These are phyloP conservation scores for Zygaena filipendulae DNA, from an alignment of 2,888 invertebrate species.

Conservation along the genomic window DNA sequence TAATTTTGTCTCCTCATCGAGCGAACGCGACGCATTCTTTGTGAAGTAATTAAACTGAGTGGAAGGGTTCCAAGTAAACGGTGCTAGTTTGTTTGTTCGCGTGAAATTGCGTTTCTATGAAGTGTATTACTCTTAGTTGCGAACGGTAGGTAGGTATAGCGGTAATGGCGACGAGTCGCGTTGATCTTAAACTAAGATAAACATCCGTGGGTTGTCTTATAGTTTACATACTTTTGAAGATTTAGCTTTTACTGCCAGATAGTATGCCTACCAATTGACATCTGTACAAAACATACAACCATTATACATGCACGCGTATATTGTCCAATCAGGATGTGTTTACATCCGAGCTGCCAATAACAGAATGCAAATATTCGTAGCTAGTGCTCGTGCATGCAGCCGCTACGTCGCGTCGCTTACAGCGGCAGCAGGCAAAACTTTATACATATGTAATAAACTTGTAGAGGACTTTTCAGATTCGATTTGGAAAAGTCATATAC, in stretches of 20 bases:
- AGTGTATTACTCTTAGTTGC: constrained; percentile 42
- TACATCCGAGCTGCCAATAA: constrained; percentile 55
- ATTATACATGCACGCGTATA: constrained; percentile 23
- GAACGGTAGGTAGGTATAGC: no score
- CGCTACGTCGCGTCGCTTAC: no score
- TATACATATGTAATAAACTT: constrained; percentile 28
- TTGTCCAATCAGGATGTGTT: constrained; percentile 52
- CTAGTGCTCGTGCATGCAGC: not conserved
- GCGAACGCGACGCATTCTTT: constrained; percentile 67
- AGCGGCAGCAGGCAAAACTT: no score
- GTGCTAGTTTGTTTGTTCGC: constrained; percentile 65
- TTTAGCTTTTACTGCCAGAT: no score
- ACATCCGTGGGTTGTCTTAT: no score
- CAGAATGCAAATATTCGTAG: constrained; percentile 51
- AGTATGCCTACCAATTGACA: no score
- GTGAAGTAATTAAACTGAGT: constrained; percentile 69
- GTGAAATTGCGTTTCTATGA: constrained; percentile 64
- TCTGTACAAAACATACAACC: no score
- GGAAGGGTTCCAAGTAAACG: constrained; percentile 62
- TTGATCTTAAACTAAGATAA: constrained; percentile 12
- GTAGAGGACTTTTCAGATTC: no score
- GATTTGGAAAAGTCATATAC: no score
- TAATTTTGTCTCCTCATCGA: constrained; percentile 69
- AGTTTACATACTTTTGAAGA: no score
- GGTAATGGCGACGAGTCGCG: constrained; percentile 21